Evolutionary conservation across 2,113 vertebrate genomes (phyloP).

Genomic region (Toxostoma redivivum): DNA sequence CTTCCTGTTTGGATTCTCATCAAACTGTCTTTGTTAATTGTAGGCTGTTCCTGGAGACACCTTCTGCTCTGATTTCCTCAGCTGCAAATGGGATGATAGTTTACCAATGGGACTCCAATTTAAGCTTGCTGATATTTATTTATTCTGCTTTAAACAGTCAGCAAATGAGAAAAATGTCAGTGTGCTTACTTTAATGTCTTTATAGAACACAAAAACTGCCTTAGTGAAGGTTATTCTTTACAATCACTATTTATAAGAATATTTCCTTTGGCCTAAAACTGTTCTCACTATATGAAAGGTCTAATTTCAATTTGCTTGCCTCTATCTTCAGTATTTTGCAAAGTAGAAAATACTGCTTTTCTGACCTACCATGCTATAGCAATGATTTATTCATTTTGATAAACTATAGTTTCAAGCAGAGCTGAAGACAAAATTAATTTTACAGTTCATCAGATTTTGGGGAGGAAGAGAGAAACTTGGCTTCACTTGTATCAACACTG

Average conservation of each 20-base stretch:
- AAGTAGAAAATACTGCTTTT: neutral
- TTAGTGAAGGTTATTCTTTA: neutral
- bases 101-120: neutral
- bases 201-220: neutral
- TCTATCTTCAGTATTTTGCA: neutral
- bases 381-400: neutral
- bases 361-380: neutral
- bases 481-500: slow-evolving; percentile 27
- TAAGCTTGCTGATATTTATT: neutral
- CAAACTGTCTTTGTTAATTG: neutral
- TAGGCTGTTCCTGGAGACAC: neutral
- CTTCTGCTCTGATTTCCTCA: neutral
- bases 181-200: neutral
- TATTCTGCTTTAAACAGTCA: neutral
- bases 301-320: neutral
- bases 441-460: neutral
- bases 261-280: neutral
- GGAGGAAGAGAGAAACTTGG: neutral
- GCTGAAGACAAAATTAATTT: slow-evolving; percentile 33
- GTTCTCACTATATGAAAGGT: neutral
- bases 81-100: neutral
- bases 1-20: neutral
- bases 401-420: neutral
- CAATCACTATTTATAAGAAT: neutral
- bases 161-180: neutral